Evolutionary conservation across 2,888 invertebrate species (phyloP), one percentile per base, ranked within the genome.

Genomic region (Elysia crispata): DNA sequence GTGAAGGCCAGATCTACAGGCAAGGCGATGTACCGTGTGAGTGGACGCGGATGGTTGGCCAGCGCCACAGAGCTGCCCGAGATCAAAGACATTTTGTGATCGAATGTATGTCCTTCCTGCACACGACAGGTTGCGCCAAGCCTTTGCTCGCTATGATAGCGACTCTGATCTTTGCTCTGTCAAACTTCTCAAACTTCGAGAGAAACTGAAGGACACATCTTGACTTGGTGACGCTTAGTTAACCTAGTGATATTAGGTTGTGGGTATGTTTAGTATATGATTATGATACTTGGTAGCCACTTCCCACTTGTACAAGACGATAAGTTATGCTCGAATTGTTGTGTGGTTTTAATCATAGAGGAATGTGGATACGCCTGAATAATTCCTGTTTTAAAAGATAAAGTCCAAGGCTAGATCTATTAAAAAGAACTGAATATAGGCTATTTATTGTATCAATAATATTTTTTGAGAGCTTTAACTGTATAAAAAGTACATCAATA

Each of bases 11-110:
- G 82, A 83, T 85, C 18, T 74, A 80, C 30, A 76, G 70, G 0
- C 82, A 82, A 50, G 82, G 81, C 60, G 85, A 83, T 62, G 85
- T 85, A 85, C 72, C 76, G 79, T 41, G 82, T 75, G 13, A 77
- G 80, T 25, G 83, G 85, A 31, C 64, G 83, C 5, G 79, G 74
- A 0, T 79, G 80, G 78, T 25, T 85, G 54, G 82, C 82, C 13
- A 49, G 64, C 13, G 60, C 80, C 15, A 82, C 83, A 54, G 67
- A 81, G 50, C 20, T 82, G 11, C 83, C 83, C 5, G 81, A n/a
- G 0, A 25, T 85, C 15, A 73, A 74, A 28, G n/a, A n/a, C 30
- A 15, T 74, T n/a, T 11, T 60, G 80, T n/a, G 79, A 85, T 60
- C 76, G 25, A 31, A 30, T 78, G 41, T 81, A 81, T 50, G 28